Evolutionary conservation across 1,140 invertebrate species (phyloP).

Genomic region (Mylabris phalerata): DNA sequence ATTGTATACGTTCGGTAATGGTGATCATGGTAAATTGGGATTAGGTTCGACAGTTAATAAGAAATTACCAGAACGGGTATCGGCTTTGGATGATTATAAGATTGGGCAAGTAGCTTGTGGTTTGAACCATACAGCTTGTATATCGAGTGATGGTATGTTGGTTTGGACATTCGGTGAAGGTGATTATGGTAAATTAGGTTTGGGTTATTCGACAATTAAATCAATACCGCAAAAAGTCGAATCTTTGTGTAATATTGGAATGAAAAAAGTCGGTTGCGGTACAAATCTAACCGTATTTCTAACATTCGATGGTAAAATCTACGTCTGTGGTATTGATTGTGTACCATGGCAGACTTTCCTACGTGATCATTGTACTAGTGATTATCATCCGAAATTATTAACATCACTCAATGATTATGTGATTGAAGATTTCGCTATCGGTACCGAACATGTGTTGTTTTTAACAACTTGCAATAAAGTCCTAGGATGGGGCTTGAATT

Average conservation of each 20-base stretch:
- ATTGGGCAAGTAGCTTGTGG: constrained; percentile 50
- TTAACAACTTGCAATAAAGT: constrained; percentile 54
- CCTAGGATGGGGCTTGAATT: constrained; percentile 60
- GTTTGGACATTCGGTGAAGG: constrained; percentile 65
- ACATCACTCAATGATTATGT: constrained; percentile 45
- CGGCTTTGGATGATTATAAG: constrained; percentile 43
- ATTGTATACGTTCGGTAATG: constrained; percentile 62
- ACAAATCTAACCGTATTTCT: constrained; percentile 60
- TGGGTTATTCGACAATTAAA: constrained; percentile 52
- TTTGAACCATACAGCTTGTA: constrained; percentile 58
- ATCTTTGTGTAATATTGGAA: constrained; percentile 47
- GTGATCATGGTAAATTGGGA: constrained; percentile 60
- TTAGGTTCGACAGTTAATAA: constrained; percentile 55
- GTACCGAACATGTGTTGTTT: constrained; percentile 57
- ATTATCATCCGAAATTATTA: constrained; percentile 42
- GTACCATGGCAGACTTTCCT: constrained; percentile 52
- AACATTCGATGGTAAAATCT: constrained; percentile 53
- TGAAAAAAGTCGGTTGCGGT: constrained; percentile 58
- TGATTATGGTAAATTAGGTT: constrained; percentile 59
- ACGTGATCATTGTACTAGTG: constrained; percentile 28
- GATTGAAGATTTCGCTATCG: constrained; percentile 56
- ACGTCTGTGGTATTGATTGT: constrained; percentile 57
- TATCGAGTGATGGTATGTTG: constrained; percentile 51
- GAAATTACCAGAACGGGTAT: constrained; percentile 55
- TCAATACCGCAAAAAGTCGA: constrained; percentile 52